A percentile compares a stretch with the other conserved stretches of the same genome.
These are phyloP conservation scores for Crepidodera aurea DNA, from an alignment of 2,888 invertebrate genomes.

Conservation along the genomic window DNA sequence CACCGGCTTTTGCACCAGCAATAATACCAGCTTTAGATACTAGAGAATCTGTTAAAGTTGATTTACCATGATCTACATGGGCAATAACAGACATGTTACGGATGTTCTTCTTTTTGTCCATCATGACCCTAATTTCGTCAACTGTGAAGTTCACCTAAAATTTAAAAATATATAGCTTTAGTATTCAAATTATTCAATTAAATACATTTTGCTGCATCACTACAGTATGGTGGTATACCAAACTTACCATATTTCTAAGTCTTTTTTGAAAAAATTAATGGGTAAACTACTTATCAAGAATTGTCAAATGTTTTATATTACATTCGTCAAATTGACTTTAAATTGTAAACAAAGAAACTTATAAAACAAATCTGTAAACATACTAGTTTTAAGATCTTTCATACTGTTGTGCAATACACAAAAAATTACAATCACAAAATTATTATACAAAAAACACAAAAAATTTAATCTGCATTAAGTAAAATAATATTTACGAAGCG, in stretches of 20 bases:
- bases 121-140: slow-evolving; percentile 99
- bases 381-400: slow-evolving; percentile 45
- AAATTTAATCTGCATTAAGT: slow-evolving; percentile 4
- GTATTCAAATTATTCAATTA: not conserved
- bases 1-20: slow-evolving; percentile 97
- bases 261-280: not conserved
- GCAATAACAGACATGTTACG: slow-evolving; percentile 99
- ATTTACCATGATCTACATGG: slow-evolving; percentile 99
- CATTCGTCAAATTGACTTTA: not conserved
- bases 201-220: not conserved
- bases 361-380: slow-evolving; percentile 4
- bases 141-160: slow-evolving; percentile 99
- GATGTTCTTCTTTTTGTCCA: slow-evolving; percentile 99
- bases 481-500: slow-evolving; percentile 15
- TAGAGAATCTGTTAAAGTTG: slow-evolving; percentile 98
- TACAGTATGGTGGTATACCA: not conserved
- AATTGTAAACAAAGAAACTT: slow-evolving; percentile 3
- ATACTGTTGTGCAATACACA: slow-evolving; percentile 60
- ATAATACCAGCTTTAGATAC: slow-evolving; percentile 99
- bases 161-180: slow-evolving; percentile 11
- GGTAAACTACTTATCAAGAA: not conserved
- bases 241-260: slow-evolving; percentile 29
- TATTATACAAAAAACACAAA: slow-evolving; percentile 13
- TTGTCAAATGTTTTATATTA: not conserved
- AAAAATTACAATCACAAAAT: slow-evolving; percentile 24